Base-by-base conservation (phyloP, 2,113 vertebrate genomes). In the Pungitius pungitius region DNA sequence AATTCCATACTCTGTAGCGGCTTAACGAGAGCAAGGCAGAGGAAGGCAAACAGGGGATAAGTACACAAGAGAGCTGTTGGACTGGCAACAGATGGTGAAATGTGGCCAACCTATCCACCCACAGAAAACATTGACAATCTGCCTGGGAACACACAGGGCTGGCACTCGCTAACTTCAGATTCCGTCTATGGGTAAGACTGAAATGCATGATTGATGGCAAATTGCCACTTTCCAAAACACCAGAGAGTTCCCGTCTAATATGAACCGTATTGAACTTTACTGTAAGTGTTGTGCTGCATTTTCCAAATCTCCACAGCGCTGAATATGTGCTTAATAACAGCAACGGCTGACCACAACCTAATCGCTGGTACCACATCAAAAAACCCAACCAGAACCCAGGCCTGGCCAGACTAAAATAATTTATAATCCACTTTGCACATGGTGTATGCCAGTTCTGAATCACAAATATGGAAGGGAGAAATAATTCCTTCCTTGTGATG, bases 71-170 rank as follows among this genome's bases (percentile, higher is more conserved):
- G 71, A 60, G 82, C 79, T 75, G 80, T 63, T 72, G 78, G 83
- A 87, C 78, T 72, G 81, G 84, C 77, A 86, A 78, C 82, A 90
- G 84, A 86, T 88, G 85, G 85, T 79, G 51, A 66, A 81, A 81
- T 81, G 81, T 83, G 81, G 77, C 78, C 37, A 85, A 71, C 65
- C 79, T 81, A 75, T 77, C 82, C 58, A 79, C 75, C 72, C 69
- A 84, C 70, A 85, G 69, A 80, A 90, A 88, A 85, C 67, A 82
- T 71, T 86, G 80, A 79, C 77, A 86, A 64, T 81, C 81, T 85
- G 85, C 80, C 88, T 87, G 61, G 81, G 70, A 84, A 87, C 76
- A 84, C 83, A 86, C 72, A 75, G 73, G 75, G 69, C 64, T 87
- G 86, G 78, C 82, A 85, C 69, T 10, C 45, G 63, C 33, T 26